Evolutionary conservation across 2,797 vertebrate species (phyloP), one percentile per base, ranked within the genome.

Genomic region (Coranthus polyacanthus): DNA sequence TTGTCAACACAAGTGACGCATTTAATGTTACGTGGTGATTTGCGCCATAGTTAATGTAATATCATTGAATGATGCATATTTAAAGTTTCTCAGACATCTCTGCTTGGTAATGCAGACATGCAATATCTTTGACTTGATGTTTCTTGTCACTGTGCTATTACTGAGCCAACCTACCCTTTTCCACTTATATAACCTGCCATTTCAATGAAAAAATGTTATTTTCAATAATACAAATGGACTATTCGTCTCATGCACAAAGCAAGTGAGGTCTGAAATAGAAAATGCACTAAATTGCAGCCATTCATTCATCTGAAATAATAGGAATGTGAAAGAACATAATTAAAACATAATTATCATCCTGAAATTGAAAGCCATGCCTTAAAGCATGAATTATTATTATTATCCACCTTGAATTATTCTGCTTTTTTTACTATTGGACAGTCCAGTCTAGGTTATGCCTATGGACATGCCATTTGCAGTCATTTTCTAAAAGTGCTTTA

Each of bases 221-320:
- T 36, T 12, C 11, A 17, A 12, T 16, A 12, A 47, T 5, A 60
- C 12, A 16, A 42, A 20, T 16, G 12, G 46, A n/a, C 34, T 53
- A 39, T 45, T 52, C 10, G 18, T 21, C 50, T 69, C 34, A 66
- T 42, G 10, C 6, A 13, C 16, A 18, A 34, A 52, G 65, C 44
- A 29, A 46, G 17, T 15, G 44, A 26, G 29, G 17, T 52, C 41
- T 68, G 29, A 68, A 52, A 59, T 42, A 53, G 45, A 34, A 51
- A 58, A 79, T 54, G 37, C 22, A 62, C 49, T 18, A 66, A 75
- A 74, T 59, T 69, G 26, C 58, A 18, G 13, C 41, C 42, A 56
- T 62, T 67, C 68, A 77, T 65, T 75, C 37, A 69, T 67, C 56
- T 63, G 34, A 36, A 61, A 71, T 74, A 74, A 83, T 55, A 59